Base-by-base conservation (phyloP, 1,140 invertebrate species). In the Lordiphosa mommai region DNA sequence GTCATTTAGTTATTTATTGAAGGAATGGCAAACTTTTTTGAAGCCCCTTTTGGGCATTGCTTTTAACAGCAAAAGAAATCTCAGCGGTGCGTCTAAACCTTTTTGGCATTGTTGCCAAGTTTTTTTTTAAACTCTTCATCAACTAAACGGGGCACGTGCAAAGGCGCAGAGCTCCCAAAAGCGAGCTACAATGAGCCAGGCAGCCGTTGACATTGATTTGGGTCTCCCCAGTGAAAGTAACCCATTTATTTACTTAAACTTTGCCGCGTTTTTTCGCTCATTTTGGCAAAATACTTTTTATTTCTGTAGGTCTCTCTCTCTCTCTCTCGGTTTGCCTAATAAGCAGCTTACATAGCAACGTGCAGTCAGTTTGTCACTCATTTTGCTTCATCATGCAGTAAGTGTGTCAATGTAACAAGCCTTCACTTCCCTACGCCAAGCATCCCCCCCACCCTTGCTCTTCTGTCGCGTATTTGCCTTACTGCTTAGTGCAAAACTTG, bases 341-440 rank as follows among this genome's bases (percentile, higher is more conserved):
- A 84, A 82, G 77, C 72, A 82, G 71, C 70, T 84, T 72, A 71
- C 58, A 74, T 17, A 43, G 10, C 40, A 27, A 72, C 53, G 58
- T 49, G 67, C 72, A 82, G 77, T 77, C 77, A 77, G 77, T 82
- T 72, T 82, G 77, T 82, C 77, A 82, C 77, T 82, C 77, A 84
- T 84, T 72, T 82, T 82, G 77, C 77, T 64, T 82, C 72, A 82
- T 84, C 77, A 82, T 82, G 77, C 77, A 84, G 67, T 72, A 84
- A 82, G 77, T 82, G 59, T 82, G 77, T 82, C 77, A 84, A 77
- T 82, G 77, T 64, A 80, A 61, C 65, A 74, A 51, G 60, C 65
- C 52, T 20, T 14, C 36, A 29, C 34, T 48, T 12, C 7, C 8
- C 23, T 37, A 14, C 43, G 10, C 7, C 5, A 13, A 3, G 23